phyloP scores from a whole-genome alignment of 2,113 vertebrate genomes.

The Pao palembangensis region DNA sequence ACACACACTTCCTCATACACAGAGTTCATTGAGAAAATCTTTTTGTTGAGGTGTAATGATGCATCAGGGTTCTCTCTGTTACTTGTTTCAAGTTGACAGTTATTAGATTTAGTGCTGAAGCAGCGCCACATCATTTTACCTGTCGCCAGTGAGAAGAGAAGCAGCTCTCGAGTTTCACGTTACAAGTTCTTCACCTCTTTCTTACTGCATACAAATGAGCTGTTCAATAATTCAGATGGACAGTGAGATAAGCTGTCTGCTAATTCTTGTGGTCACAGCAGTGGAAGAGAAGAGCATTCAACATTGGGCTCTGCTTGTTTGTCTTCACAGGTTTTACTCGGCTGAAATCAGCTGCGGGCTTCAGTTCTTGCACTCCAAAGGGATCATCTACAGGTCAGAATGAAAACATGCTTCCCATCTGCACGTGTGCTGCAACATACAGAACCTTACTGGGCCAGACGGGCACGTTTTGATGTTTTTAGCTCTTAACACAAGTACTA shows the following conservation, averaged over 20 bases:
- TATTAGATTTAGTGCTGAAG: conserved; percentile 2
- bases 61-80: conserved; percentile 7
- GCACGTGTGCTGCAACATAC: neutral
- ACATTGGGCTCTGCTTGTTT: conserved; percentile 34
- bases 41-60: no score
- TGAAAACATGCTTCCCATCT: conserved; percentile 18
- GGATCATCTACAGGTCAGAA: conserved; percentile 94
- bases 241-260: conserved; percentile 33
- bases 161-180: conserved; percentile 58
- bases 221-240: conserved; percentile 66
- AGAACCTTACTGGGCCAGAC: neutral
- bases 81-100: conserved; percentile 21
- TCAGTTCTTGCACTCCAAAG: conserved; percentile 93
- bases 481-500: neutral
- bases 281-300: conserved; percentile 11
- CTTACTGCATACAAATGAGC: conserved; percentile 62
- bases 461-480: neutral
- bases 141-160: conserved; percentile 46
- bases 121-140: conserved; percentile 30
- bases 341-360: conserved; percentile 94
- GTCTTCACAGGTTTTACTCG: conserved; percentile 85
- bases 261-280: neutral
- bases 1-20: neutral
- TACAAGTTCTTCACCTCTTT: conserved; percentile 61
- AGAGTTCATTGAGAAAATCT: neutral